Conservation (phyloP, 2,797 vertebrate genomes). For the Typhlichthys subterraneus region DNA sequence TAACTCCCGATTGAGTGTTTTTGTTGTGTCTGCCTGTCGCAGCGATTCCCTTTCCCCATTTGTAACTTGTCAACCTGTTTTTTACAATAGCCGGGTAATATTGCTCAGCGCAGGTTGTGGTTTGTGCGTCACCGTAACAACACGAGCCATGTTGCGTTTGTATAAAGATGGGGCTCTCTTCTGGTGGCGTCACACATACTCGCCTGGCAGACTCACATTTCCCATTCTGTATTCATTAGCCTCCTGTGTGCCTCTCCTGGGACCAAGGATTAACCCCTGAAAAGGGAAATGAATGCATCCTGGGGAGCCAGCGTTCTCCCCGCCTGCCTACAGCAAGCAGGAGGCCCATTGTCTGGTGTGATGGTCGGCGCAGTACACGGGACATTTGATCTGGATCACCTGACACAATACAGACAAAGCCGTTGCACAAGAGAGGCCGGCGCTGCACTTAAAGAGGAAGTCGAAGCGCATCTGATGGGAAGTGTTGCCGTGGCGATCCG, state of each 20-base stretch:
- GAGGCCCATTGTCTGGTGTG: conserved; percentile 68
- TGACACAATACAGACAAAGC: conserved; percentile 49
- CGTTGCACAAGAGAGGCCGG: conserved; percentile 7
- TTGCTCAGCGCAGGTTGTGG: no score
- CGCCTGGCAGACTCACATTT: conserved; percentile 57
- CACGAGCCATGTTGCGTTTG: no score
- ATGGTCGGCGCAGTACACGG: conserved; percentile 47
- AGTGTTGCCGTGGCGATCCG: conserved; percentile 19
- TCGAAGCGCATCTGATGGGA: conserved; percentile 46
- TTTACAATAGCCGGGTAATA: no score
- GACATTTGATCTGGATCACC: conserved; percentile 67
- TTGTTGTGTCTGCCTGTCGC: background rate
- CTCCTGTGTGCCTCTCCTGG: conserved; percentile 60
- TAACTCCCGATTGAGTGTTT: conserved; percentile 22
- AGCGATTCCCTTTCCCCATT: no score
- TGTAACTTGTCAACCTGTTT: no score
- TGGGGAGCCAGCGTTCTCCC: conserved; percentile 44
- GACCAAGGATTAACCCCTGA: conserved; percentile 65
- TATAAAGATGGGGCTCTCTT: no score
- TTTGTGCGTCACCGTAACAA: no score
- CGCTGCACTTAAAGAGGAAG: conserved; percentile 37
- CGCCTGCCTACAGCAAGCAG: conserved; percentile 52
- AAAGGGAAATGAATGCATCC: conserved; percentile 68
- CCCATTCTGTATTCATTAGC: conserved; percentile 70
- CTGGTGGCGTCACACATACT: no score